Evolutionary conservation across 2,113 vertebrate genomes (phyloP), one percentile per base, ranked within the genome.

Genomic region (Oncorhynchus kisutch): DNA sequence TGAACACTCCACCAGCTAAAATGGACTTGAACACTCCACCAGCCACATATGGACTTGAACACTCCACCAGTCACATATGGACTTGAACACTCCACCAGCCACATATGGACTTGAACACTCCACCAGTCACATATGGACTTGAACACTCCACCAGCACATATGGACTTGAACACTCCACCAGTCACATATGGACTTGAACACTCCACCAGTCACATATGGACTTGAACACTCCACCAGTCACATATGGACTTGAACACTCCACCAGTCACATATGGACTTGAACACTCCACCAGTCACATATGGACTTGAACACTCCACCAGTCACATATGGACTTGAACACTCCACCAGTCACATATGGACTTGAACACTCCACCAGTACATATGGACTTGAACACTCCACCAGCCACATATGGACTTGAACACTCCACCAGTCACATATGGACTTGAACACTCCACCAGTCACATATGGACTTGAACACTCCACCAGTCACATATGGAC

Each of bases 391-490:
- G 20, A 84, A 84, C 70, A 75, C 24, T 80, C 75, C 65, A 71
- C 48, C 72, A 64, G 75, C 85, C 81, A 81, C 82, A 86, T 71
- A 76, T 49, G 24, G n/a, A 68, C 84, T 75, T 85, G 57, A 81
- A 3, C 67, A 77, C n/a, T n/a, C n/a, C n/a, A n/a, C 48, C 71
- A 67, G 75, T 87, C 82, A 81, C 82, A 45, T 45, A 45, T 34
- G 76, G n/a, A 22, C 20, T 68, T 83, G 20, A 84, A 84, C 70
- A 75, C 24, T 80, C 75, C 65, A 71, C 48, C 72, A 64, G 75
- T 84, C 81, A 81, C 82, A 86, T 71, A 76, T 49, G 24, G n/a
- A 68, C 84, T 75, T 85, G 57, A 81, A 3, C 67, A 77, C n/a
- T n/a, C n/a, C n/a, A n/a, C 48, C 71, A 67, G 75, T 87, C 82